Evolutionary conservation across 35 echinoderm and acorn worm species (phyloP), one percentile per base, ranked within the genome.

Genomic region (Amphiura filiformis): DNA sequence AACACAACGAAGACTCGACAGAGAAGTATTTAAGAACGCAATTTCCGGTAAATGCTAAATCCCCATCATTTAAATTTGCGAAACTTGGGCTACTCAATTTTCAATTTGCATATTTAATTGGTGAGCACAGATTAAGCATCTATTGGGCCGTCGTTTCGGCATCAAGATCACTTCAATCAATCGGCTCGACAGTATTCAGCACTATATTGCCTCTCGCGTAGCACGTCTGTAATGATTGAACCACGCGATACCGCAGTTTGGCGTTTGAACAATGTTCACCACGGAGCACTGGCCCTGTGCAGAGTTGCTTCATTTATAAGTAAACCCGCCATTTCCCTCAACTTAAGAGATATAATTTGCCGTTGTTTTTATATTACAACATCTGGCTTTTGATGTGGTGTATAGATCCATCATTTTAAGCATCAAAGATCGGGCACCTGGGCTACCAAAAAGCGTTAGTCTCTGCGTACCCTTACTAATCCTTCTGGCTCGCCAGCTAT

Each of bases 281-380:
- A 23, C n/a, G 28, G 61, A 70, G 28, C 15, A 26, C 2, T 30
- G 28, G 28, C 61, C 61, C 61, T 52, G 28, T 23, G 17, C 26
- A 70, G 28, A 18, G 61, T 70, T 70, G 61, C 26, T n/a, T 18
- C 61, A 70, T 30, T n/a, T 15, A 70, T 70, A 70, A 70, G 17
- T n/a, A n/a, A 2, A n/a, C 61, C 61, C 61, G 61, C 28, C 61
- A 70, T n/a, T 70, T 70, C 61, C 28, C 61, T 70, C 11, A 70
- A 70, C 61, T 70, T 70, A 70, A 70, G 61, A 70, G 61, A 15
- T 70, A 70, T 70, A 70, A 70, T 70, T 70, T 70, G 61, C 61
- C 28, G 61, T 70, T 70, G 61, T 70, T 18, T 70, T n/a, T 1
- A 26, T 70, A 70, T 70, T 70, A 70, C 26, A 70, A 70, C 61